Evolutionary conservation across 2,888 invertebrate genomes (phyloP).

Genomic region (Pharmacophagus antenor): DNA sequence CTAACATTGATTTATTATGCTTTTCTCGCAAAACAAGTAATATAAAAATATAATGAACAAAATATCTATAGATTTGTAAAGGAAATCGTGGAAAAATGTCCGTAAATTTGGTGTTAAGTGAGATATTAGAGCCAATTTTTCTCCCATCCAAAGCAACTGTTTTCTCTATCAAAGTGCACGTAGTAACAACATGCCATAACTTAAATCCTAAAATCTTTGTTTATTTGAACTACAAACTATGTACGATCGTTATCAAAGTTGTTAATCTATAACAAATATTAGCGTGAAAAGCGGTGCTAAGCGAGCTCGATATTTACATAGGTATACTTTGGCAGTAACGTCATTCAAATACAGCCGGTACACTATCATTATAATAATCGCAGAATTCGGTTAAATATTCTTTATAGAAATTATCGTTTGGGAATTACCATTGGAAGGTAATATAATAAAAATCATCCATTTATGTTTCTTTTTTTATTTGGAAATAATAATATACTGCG

Average conservation of each 20-base stretch:
- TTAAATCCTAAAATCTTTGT: neutral
- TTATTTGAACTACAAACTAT: neutral
- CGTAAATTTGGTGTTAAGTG: too few species aligned
- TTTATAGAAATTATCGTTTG: neutral
- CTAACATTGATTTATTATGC: too few species aligned
- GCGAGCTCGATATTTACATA: slow-evolving; percentile 6
- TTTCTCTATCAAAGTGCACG: neutral
- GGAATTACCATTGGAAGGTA: neutral
- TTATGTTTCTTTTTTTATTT: too few species aligned
- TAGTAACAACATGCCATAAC: neutral
- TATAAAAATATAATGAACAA: too few species aligned
- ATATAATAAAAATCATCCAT: neutral
- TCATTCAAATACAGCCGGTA: neutral
- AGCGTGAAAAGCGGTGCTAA: neutral
- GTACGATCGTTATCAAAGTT: neutral
- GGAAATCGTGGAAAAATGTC: too few species aligned
- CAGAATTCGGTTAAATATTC: neutral
- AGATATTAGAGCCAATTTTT: too few species aligned
- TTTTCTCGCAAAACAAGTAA: too few species aligned
- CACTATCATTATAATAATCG: slow-evolving; percentile 18
- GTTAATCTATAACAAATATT: neutral
- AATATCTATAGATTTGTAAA: too few species aligned
- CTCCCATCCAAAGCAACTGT: too few species aligned
- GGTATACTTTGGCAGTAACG: slow-evolving; percentile 6
- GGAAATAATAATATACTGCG: neutral